Base-by-base conservation (phyloP, 2,113 vertebrate species). In the Callospermophilus lateralis region DNA sequence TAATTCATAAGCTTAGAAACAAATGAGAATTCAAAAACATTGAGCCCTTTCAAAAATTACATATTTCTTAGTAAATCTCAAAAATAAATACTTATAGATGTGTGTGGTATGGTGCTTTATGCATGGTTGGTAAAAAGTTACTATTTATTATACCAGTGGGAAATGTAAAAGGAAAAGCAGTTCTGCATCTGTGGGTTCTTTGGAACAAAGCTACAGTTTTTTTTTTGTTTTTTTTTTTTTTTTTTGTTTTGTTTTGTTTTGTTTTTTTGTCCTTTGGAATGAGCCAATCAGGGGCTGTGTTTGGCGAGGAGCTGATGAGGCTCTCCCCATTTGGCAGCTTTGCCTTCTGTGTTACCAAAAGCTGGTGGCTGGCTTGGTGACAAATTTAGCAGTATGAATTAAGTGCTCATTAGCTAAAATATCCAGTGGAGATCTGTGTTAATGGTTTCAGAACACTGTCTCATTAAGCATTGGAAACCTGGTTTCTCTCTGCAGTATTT, bases 141-240 rank as follows among this genome's bases (percentile, higher is more conserved):
- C 65, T 92, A 65, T 97, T 96, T 97, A 93, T 67, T 95, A 83
- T 81, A 94, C 77, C 84, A 89, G 80, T 85, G 84, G 84, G 94
- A 95, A 95, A 78, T 63, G 17, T 94, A 61, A 78, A 96, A 95
- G 39, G 37, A 84, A 96, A 97, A 89, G 63, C 79, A 78, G n/a
- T 77, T 97, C n/a, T 89, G 13, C 32, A 73, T 88, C 83, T 63
- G 84, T 91, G 91, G 63, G 83, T 79, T 96, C 90, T 67, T 84
- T 93, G 74, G 61, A 90, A 61, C 65, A 85, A 74, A 96, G 30
- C 79, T 45, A 26, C 26, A 79, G 63, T 45, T 45, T 45, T 7
- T 45, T 45, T 8, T 45, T 45, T n/a, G n/a, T n/a, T 39, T 39
- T 4, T 39, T 39, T 39, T 4, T 39, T 39, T 39, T 39, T 4